Percentiles rank a stretch among this genome's conserved stretches.
phyloP scores from a whole-genome alignment of 2,888 invertebrate species.

The Dysmachus trigonus region DNA sequence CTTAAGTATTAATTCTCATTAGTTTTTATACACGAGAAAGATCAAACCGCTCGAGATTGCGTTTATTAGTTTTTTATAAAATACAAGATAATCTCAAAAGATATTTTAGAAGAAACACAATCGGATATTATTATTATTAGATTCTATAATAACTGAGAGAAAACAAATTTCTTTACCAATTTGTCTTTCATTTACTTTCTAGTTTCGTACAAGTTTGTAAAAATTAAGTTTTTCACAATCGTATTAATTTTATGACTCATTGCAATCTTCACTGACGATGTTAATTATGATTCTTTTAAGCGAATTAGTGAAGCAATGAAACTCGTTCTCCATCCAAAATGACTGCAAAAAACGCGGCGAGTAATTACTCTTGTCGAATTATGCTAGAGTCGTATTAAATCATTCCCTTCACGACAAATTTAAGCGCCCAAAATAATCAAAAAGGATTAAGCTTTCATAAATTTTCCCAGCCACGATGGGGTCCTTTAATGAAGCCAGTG shows the following conservation, averaged over 20 bases:
- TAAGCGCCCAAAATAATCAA: neutral
- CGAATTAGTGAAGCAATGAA: neutral
- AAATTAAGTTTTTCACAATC: neutral
- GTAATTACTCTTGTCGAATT: neutral
- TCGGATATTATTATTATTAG: too few relatives aligned
- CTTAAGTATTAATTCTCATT: too few relatives aligned
- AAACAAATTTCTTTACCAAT: too few relatives aligned
- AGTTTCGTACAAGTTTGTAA: neutral
- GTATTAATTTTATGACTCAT: neutral
- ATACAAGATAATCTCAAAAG: too few relatives aligned
- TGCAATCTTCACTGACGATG: neutral
- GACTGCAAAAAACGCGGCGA: neutral
- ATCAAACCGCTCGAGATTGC: too few relatives aligned
- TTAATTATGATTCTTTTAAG: neutral
- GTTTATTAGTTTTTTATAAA: too few relatives aligned
- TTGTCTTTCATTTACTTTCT: too few relatives aligned
- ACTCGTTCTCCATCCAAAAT: neutral
- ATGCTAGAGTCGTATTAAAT: neutral
- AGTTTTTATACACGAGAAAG: too few relatives aligned
- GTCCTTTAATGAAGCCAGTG: neutral
- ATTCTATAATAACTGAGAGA: too few relatives aligned
- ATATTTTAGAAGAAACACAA: too few relatives aligned
- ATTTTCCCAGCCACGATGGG: neutral
- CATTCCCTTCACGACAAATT: neutral
- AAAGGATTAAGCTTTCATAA: neutral